Conservation (phyloP, 2,888 invertebrate genomes). For the Amphimallon solstitiale region DNA sequence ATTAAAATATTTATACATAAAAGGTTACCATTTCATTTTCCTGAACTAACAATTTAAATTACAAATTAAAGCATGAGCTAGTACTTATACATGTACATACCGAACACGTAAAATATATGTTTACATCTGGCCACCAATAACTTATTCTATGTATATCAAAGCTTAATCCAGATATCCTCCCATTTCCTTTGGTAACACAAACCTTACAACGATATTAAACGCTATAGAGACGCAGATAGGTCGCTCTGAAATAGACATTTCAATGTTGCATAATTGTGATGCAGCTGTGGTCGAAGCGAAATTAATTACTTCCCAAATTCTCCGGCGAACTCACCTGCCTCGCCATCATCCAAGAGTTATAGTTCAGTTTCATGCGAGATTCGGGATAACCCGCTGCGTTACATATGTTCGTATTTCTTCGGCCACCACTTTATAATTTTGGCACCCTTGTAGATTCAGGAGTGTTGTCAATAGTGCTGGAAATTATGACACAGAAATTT, state of each 20-base stretch:
- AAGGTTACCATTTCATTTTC: too few relatives aligned
- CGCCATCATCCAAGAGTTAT: slow-evolving; percentile 41
- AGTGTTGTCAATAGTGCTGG: slow-evolving; percentile 23
- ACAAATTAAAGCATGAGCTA: too few relatives aligned
- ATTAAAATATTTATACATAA: too few relatives aligned
- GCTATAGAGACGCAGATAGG: neutral
- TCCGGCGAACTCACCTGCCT: slow-evolving; percentile 44
- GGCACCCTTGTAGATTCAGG: slow-evolving; percentile 38
- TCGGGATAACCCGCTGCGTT: slow-evolving; percentile 42
- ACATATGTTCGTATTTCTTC: slow-evolving; percentile 43
- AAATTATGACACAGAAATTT: slow-evolving; percentile 27
- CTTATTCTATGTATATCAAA: too few relatives aligned
- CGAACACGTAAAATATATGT: too few relatives aligned
- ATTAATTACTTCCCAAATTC: slow-evolving; percentile 46
- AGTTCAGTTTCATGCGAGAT: slow-evolving; percentile 45
- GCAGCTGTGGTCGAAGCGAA: slow-evolving; percentile 38
- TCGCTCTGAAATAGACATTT: neutral
- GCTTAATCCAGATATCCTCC: too few relatives aligned
- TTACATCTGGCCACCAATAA: too few relatives aligned
- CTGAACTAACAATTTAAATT: too few relatives aligned
- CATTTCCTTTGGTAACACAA: neutral
- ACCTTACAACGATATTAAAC: neutral
- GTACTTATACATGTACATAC: too few relatives aligned
- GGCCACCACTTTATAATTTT: slow-evolving; percentile 41
- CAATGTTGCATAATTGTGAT: slow-evolving; percentile 30